phyloP scores from a whole-genome alignment of 2,113 vertebrate species.

The Cyprinus carpio region DNA sequence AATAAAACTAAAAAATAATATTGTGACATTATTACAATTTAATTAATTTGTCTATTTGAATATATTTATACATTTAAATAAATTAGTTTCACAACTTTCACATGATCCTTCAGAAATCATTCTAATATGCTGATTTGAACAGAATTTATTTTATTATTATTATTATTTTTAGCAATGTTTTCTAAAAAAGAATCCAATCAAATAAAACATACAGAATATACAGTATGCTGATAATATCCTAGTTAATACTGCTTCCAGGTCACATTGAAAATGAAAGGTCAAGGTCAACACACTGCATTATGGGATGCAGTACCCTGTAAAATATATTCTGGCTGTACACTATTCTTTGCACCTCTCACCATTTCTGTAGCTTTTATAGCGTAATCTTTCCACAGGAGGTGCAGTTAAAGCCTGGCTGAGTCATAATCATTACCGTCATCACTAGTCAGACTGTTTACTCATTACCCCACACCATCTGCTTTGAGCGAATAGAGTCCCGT shows the following conservation, averaged over 20 bases:
- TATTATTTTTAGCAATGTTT: too few relatives aligned
- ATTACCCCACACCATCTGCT: conserved; percentile 5
- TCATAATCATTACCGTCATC: conserved; percentile 19
- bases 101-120: too few relatives aligned
- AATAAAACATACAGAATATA: too few relatives aligned
- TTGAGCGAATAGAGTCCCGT: neutral
- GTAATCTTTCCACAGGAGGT: neutral
- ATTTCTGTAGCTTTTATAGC: neutral
- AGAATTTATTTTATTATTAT: too few relatives aligned
- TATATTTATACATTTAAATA: too few relatives aligned
- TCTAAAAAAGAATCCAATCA: too few relatives aligned
- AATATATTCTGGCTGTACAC: neutral
- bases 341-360: neutral
- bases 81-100: too few relatives aligned
- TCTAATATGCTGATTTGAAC: too few relatives aligned
- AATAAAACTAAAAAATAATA: too few relatives aligned
- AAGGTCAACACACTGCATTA: neutral
- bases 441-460: neutral
- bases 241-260: neutral
- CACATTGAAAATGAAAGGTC: neutral
- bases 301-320: neutral
- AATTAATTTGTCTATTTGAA: too few relatives aligned
- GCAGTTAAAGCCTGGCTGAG: neutral
- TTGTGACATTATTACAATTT: too few relatives aligned
- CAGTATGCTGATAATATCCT: too few relatives aligned